Conservation (phyloP, 1,140 invertebrate species). For the Camponotus pennsylvanicus region DNA sequence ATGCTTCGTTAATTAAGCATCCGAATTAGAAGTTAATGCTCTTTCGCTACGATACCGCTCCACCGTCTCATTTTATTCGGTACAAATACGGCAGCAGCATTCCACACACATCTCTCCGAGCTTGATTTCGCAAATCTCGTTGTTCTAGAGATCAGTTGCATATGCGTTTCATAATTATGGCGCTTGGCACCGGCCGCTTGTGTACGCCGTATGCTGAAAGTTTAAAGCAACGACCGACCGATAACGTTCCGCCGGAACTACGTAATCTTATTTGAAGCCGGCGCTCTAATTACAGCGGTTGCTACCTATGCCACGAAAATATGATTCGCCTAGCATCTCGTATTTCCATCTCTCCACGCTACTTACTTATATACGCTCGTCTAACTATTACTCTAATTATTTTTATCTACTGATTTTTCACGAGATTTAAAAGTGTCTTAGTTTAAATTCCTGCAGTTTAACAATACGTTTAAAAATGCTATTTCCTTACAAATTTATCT, state of each 20-base stretch:
- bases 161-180: constrained; percentile 57
- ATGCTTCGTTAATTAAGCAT: constrained; percentile 7
- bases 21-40: constrained; percentile 24
- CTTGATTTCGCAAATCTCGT: constrained; percentile 47
- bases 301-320: constrained; percentile 63
- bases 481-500: not conserved
- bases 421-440: not conserved
- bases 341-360: constrained; percentile 41
- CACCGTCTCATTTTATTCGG: constrained; percentile 17
- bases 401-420: constrained; percentile 29
- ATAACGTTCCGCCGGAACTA: constrained; percentile 61
- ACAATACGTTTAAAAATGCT: not conserved
- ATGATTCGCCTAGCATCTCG: constrained; percentile 52
- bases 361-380: not conserved
- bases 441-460: not conserved
- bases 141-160: constrained; percentile 59
- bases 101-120: not conserved
- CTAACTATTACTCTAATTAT: constrained; percentile 51
- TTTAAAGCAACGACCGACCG: constrained; percentile 58
- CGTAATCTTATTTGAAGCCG: constrained; percentile 66
- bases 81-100: constrained; percentile 1
- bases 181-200: constrained; percentile 33
- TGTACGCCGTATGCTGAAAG: constrained; percentile 26
- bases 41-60: not conserved
- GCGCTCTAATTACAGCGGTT: constrained; percentile 63